A percentile compares a stretch with the other conserved stretches of the same genome.
These are phyloP conservation scores for Papilio polytes DNA, from an alignment of 1,140 invertebrate genomes.

Conservation along the genomic window DNA sequence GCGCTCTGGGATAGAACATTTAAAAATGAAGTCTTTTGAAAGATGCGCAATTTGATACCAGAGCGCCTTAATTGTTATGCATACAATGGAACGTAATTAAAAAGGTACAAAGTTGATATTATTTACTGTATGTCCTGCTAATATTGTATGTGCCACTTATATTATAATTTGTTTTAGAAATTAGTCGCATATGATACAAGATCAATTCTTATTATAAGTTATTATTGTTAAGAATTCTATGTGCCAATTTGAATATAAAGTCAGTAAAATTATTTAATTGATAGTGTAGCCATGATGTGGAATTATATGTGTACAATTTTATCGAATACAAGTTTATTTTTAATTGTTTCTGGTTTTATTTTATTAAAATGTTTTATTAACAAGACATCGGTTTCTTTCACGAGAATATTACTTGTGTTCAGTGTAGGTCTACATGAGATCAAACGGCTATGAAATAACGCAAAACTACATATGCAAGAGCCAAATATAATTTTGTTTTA, in stretches of 20 bases:
- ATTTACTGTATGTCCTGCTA: background rate
- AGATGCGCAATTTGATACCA: too few species aligned
- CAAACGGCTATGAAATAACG: too few species aligned
- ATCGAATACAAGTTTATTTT: slow-evolving; percentile 22
- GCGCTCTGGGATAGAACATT: too few species aligned
- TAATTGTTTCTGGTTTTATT: background rate
- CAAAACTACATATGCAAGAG: too few species aligned
- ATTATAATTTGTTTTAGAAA: slow-evolving; percentile 22
- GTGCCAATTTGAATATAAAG: slow-evolving; percentile 49
- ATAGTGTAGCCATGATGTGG: slow-evolving; percentile 24
- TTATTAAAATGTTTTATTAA: background rate
- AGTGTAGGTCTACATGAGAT: too few species aligned
- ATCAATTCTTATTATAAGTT: slow-evolving; percentile 20
- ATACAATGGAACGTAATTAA: background rate
- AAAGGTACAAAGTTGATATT: background rate
- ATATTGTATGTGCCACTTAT: background rate
- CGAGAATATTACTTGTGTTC: too few species aligned
- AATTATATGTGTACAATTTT: slow-evolving; percentile 35
- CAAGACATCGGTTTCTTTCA: background rate
- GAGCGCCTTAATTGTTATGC: background rate
- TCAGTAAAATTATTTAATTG: slow-evolving; percentile 1
- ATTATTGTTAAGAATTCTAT: slow-evolving; percentile 45
- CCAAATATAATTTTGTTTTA: too few species aligned
- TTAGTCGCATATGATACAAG: slow-evolving; percentile 14
- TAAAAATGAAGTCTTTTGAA: too few species aligned